A percentile compares a stretch with the other conserved stretches of the same genome.
These are phyloP conservation scores for Drosophila mimica DNA, from an alignment of 2,888 invertebrate species.

Conservation along the genomic window DNA sequence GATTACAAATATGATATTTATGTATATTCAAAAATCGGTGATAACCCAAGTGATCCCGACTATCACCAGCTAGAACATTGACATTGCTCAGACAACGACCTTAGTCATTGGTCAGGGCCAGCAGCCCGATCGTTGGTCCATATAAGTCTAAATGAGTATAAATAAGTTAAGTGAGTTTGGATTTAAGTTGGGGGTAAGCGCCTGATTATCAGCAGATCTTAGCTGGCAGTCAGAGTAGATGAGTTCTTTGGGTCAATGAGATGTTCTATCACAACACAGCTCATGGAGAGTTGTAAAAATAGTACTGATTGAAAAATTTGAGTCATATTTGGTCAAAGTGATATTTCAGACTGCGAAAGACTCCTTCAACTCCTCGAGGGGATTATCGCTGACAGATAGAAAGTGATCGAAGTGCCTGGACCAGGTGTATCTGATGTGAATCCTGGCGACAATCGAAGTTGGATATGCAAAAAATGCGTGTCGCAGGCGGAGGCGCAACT, in stretches of 20 bases:
- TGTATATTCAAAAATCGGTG: constrained; percentile 61
- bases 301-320: neutral
- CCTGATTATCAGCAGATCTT: constrained; percentile 87
- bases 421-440: constrained; percentile 97
- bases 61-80: constrained; percentile 94
- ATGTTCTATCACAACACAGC: constrained; percentile 97
- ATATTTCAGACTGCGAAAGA: constrained; percentile 92
- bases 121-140: constrained; percentile 94
- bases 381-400: constrained; percentile 92
- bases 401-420: constrained; percentile 94
- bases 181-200: constrained; percentile 43
- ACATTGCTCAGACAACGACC: constrained; percentile 92
- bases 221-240: constrained; percentile 96
- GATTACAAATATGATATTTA: neutral
- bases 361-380: constrained; percentile 91
- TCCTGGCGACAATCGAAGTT: constrained; percentile 86
- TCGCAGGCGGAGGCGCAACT: constrained; percentile 70
- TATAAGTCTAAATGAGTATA: constrained; percentile 88
- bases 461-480: constrained; percentile 96
- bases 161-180: too few species aligned
- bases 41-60: constrained; percentile 88
- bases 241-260: constrained; percentile 90
- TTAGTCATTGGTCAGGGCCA: constrained; percentile 88
- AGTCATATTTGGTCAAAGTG: constrained; percentile 91
- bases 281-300: constrained; percentile 80